phyloP scores from a whole-genome alignment of 2,888 invertebrate genomes.

The Nomada fucata region DNA sequence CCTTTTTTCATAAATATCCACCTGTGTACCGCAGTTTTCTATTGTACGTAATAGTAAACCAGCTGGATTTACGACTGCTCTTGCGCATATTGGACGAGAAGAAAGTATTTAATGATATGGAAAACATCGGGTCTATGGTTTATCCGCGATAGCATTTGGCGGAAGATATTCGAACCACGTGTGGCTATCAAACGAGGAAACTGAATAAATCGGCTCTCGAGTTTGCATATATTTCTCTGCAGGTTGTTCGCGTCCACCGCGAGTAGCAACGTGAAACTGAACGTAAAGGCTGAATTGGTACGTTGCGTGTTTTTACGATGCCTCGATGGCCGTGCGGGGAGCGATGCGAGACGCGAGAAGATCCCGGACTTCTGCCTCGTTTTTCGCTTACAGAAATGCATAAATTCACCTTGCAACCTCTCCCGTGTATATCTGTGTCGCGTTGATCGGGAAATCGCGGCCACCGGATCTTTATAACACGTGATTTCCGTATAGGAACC shows the following conservation, averaged over 20 bases:
- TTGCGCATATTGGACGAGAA: too few species aligned
- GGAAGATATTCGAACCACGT: conserved; percentile 27
- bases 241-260: conserved; percentile 9
- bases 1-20: too few species aligned
- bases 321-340: conserved; percentile 15
- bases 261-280: conserved; percentile 50
- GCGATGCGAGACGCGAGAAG: conserved; percentile 25
- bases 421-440: not conserved
- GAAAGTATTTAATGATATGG: too few species aligned
- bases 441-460: conserved; percentile 35
- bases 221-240: conserved; percentile 35
- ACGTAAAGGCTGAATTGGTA: conserved; percentile 31
- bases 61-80: too few species aligned
- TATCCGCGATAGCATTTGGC: too few species aligned
- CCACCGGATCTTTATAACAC: not conserved
- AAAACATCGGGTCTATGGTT: too few species aligned
- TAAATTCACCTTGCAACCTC: conserved; percentile 2
- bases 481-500: conserved; percentile 37
- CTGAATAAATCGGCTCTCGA: conserved; percentile 33
- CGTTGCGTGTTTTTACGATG: conserved; percentile 11
- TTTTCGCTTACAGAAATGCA: not conserved
- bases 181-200: conserved; percentile 46
- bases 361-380: conserved; percentile 26
- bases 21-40: too few species aligned
- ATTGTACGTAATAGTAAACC: too few species aligned